A percentile compares a stretch with the other conserved stretches of the same genome.
phyloP scores from a whole-genome alignment of 2,113 vertebrate species.

The Pluvianellus socialis region DNA sequence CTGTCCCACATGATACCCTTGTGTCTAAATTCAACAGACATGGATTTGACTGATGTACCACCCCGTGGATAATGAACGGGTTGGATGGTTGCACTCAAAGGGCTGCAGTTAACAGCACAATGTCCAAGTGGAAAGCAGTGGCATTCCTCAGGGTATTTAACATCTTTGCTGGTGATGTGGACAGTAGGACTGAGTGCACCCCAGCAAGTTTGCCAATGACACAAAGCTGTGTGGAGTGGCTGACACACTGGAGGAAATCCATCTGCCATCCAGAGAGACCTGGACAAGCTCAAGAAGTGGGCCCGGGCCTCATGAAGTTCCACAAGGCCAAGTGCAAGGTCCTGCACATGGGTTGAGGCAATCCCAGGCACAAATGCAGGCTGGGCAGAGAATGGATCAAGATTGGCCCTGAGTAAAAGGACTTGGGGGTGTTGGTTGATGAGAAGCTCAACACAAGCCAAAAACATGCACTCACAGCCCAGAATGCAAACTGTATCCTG shows the following conservation, averaged over 20 bases:
- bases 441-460: not conserved
- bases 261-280: not conserved
- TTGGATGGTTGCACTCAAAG: not conserved
- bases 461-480: not conserved
- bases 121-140: not conserved
- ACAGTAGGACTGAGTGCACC: not conserved
- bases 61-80: not conserved
- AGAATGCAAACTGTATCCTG: not conserved
- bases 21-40: not conserved
- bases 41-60: not conserved
- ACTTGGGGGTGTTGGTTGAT: not conserved
- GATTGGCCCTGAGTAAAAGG: not conserved
- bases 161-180: not conserved
- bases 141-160: not conserved
- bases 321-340: not conserved
- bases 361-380: not conserved
- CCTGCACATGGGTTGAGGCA: too few species aligned
- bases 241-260: not conserved
- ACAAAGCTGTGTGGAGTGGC: not conserved
- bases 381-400: not conserved
- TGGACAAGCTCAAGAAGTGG: not conserved
- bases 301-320: not conserved
- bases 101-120: not conserved
- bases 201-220: not conserved
- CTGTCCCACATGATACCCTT: not conserved